Evolutionary conservation across 2,888 invertebrate species (phyloP), one percentile per base, ranked within the genome.

Genomic region (Onthophagus sagittarius): DNA sequence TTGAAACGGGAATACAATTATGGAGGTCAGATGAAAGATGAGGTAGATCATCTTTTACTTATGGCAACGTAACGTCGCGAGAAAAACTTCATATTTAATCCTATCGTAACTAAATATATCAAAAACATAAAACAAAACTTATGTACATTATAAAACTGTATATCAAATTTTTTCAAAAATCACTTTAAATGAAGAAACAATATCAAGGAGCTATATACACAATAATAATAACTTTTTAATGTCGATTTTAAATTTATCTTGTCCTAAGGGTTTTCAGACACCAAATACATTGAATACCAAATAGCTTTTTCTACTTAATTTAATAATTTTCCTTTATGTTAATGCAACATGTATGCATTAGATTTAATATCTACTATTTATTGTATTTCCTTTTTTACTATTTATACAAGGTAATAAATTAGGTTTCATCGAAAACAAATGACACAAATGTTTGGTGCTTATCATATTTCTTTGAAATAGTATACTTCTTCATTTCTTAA

Each of bases 401-500:
- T 23, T 67, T 15, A 67, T 67, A 67, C 67, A 67, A 23, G n/a
- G 67, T 67, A 67, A 67, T 67, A 67, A 67, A 67, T 67, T 67
- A 67, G 23, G n/a, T 15, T n/a, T 31, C 23, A 67, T 53, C 39
- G 11, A 67, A 67, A 67, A 67, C 23, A 67, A 67, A 67, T 23
- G 23, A 32, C 67, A 31, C 63, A 23, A 67, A 67, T 67, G 31
- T 67, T 67, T 67, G 31, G 23, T 67, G 67, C 67, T 31, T 23
- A 31, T 32, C 23, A 67, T 67, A 15, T 53, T 64, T 14, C 76
- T 77, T 74, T 75, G 74, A 78, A 79, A 79, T 80, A 79, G 81
- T 81, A 80, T 81, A 81, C 81, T 79, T 78, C 81, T 79, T 78
- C 71, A 77, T 75, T 75, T 76, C 76, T 77, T 77, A 76, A 77